Conservation (phyloP, 2,888 invertebrate species). For the Ormyrus nitidulus region DNA sequence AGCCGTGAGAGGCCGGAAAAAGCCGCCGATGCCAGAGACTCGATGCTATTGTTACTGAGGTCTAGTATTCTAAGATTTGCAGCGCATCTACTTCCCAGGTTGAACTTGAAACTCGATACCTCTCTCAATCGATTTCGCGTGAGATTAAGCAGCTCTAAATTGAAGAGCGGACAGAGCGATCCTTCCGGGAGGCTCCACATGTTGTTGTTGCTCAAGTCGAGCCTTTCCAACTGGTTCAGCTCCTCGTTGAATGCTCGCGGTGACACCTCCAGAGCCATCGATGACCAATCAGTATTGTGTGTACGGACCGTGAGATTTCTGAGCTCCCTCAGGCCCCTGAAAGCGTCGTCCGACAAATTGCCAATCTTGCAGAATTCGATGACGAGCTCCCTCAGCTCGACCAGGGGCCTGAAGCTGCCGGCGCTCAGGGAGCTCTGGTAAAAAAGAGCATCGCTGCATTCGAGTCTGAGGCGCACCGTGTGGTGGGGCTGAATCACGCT, state of each 20-base stretch:
- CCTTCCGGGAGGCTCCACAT: slow-evolving; percentile 88
- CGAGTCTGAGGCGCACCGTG: slow-evolving; percentile 84
- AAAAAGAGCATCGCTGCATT: slow-evolving; percentile 88
- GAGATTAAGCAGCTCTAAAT: slow-evolving; percentile 86
- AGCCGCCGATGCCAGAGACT: slow-evolving; percentile 83
- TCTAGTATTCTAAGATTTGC: slow-evolving; percentile 84
- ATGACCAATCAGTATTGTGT: slow-evolving; percentile 90
- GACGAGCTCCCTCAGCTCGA: slow-evolving; percentile 85
- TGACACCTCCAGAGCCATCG: slow-evolving; percentile 86
- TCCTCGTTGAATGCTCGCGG: slow-evolving; percentile 86
- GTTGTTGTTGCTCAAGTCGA: slow-evolving; percentile 88
- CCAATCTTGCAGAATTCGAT: slow-evolving; percentile 91
- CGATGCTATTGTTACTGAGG: slow-evolving; percentile 87
- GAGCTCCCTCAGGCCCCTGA: slow-evolving; percentile 86
- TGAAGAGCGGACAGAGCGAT: slow-evolving; percentile 85
- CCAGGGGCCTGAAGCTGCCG: slow-evolving; percentile 85
- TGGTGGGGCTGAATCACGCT: slow-evolving; percentile 90
- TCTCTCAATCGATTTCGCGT: slow-evolving; percentile 88
- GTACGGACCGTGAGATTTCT: slow-evolving; percentile 88
- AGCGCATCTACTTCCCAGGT: slow-evolving; percentile 82
- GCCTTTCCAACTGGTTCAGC: slow-evolving; percentile 83
- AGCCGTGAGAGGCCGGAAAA: slow-evolving; percentile 84
- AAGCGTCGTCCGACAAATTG: slow-evolving; percentile 88
- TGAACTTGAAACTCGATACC: slow-evolving; percentile 84
- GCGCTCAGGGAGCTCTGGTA: slow-evolving; percentile 87